Conservation (phyloP, 2,113 vertebrate genomes). For the Hippolais icterina region DNA sequence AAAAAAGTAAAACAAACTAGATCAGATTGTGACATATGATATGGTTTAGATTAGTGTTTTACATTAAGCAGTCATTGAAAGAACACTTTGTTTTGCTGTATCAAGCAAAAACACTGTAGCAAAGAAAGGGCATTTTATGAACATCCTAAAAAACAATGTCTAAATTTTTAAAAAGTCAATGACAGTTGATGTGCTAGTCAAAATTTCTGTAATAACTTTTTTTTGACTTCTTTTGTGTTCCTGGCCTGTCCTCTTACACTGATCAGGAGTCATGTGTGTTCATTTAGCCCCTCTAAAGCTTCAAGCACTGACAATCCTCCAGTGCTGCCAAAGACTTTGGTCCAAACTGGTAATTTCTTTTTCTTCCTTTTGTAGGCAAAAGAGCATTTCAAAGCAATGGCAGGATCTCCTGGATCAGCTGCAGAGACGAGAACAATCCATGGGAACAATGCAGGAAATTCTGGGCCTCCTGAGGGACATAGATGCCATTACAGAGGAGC, state of each 20-base stretch:
- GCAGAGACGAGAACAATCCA: conserved; percentile 65
- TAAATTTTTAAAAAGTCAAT: background rate
- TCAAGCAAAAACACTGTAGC: background rate
- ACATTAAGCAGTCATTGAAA: background rate
- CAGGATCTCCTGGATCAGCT: conserved; percentile 78
- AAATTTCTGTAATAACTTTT: background rate
- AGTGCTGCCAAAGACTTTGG: background rate
- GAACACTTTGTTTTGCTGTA: background rate
- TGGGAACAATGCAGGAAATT: conserved; percentile 66
- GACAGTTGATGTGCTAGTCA: background rate
- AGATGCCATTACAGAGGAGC: conserved; percentile 77
- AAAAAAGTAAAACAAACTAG: background rate
- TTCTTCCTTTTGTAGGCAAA: conserved; percentile 64
- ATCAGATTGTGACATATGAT: background rate
- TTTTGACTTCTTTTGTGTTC: background rate
- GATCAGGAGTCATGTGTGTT: background rate
- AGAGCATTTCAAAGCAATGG: conserved; percentile 78
- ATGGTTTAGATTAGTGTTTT: background rate
- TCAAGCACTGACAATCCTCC: background rate
- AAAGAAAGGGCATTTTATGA: background rate
- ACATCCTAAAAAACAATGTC: background rate
- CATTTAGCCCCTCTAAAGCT: background rate
- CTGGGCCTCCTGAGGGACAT: conserved; percentile 78
- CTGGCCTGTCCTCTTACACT: background rate
- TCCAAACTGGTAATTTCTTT: background rate